phyloP scores from a whole-genome alignment of 2,797 vertebrate genomes.

The Lagorchestes hirsutus region DNA sequence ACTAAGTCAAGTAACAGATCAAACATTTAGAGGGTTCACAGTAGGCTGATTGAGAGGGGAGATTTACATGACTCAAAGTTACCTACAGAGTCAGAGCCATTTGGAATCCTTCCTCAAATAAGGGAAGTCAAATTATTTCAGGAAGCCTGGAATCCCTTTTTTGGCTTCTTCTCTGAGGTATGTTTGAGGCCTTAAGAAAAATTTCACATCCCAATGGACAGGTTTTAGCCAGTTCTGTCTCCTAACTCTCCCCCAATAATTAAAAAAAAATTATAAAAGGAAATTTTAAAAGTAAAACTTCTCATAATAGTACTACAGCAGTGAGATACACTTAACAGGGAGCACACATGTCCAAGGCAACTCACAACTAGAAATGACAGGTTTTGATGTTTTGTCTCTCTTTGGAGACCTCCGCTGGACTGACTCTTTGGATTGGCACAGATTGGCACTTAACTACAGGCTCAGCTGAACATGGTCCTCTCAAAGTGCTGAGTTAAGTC shows the following conservation, averaged over 20 bases:
- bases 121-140: neutral
- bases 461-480: neutral
- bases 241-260: neutral
- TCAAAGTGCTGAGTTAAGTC: neutral
- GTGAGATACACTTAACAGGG: neutral
- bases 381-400: neutral
- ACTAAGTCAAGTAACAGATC: neutral
- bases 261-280: neutral
- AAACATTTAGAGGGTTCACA: neutral
- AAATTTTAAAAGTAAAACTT: neutral
- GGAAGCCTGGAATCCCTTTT: neutral
- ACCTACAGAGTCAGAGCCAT: neutral
- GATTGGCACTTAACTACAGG: neutral
- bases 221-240: neutral
- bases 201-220: neutral
- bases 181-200: neutral
- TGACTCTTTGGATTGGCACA: neutral
- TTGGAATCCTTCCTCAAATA: neutral
- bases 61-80: neutral
- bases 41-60: neutral
- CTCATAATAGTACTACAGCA: neutral
- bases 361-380: neutral
- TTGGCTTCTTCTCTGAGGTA: neutral
- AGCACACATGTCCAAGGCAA: neutral
- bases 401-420: neutral